Evolutionary conservation across 2,888 invertebrate genomes (phyloP).

Genomic region (Antitype chi): DNA sequence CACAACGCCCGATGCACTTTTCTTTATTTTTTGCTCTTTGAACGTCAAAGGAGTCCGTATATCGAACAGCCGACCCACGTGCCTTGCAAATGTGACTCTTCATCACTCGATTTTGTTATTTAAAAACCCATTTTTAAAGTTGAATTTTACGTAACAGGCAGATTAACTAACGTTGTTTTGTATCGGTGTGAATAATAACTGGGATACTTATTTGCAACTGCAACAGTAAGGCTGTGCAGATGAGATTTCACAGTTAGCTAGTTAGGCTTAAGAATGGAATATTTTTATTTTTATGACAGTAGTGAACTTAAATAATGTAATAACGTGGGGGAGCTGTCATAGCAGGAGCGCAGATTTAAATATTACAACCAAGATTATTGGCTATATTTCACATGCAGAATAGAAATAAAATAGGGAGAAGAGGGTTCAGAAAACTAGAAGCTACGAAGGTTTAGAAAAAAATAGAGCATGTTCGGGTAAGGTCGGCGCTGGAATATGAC

Average conservation of each 20-base stretch:
- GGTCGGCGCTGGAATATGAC: not conserved
- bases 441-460: conserved; percentile 20
- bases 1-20: conserved; percentile 74
- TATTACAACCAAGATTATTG: conserved; percentile 75
- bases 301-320: conserved; percentile 70
- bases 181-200: conserved; percentile 79
- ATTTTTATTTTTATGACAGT: conserved; percentile 63
- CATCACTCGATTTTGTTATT: conserved; percentile 45
- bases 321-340: conserved; percentile 72
- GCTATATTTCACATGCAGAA: conserved; percentile 49
- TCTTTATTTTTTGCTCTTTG: conserved; percentile 74
- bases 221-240: conserved; percentile 74
- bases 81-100: conserved; percentile 51
- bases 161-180: conserved; percentile 50
- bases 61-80: conserved; percentile 56
- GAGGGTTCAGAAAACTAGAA: conserved; percentile 19
- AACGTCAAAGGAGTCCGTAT: conserved; percentile 77
- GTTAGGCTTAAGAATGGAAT: conserved; percentile 68
- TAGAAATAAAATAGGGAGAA: conserved; percentile 33
- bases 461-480: not conserved
- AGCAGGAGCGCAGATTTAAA: conserved; percentile 75
- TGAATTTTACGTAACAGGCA: conserved; percentile 41
- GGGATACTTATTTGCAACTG: conserved; percentile 80
- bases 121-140: conserved; percentile 44
- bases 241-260: conserved; percentile 78